A percentile compares a stretch with the other conserved stretches of the same genome.
Conservation (phyloP, 2,797 vertebrate genomes). For the Trichosurus vulpecula region DNA sequence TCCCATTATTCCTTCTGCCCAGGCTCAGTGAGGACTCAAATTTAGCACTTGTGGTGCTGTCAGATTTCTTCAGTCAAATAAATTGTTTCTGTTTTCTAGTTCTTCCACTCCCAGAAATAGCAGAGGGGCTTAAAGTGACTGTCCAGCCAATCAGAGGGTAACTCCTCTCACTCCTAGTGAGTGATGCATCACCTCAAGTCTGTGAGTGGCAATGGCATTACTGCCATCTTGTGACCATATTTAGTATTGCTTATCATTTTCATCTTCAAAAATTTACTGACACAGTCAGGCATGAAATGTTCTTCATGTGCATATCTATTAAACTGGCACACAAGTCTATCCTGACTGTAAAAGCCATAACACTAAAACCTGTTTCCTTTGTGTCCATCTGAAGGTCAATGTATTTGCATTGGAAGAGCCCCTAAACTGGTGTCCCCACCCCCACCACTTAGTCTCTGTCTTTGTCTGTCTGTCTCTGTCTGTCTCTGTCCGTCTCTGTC, state of each 20-base stretch:
- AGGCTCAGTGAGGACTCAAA: conserved; percentile 16
- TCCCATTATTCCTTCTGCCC: not conserved
- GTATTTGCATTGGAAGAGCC: not conserved
- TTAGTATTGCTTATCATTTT: not conserved
- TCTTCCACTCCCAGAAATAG: not conserved
- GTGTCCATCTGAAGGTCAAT: not conserved
- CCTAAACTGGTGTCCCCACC: no score
- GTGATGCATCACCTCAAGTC: not conserved
- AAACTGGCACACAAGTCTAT: not conserved
- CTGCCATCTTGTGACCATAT: not conserved
- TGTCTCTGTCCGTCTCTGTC: no score
- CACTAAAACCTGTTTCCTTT: not conserved
- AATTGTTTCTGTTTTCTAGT: conserved; percentile 29
- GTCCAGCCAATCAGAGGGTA: not conserved
- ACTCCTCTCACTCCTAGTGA: not conserved
- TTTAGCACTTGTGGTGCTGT: conserved; percentile 32
- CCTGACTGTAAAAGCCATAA: not conserved
- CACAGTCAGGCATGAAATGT: not conserved
- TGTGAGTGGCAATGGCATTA: not conserved
- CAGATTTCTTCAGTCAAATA: not conserved
- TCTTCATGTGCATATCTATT: not conserved
- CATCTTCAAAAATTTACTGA: not conserved
- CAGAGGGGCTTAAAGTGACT: not conserved
- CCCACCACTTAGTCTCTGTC: no score
- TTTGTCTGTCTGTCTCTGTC: no score